phyloP scores from a whole-genome alignment of 2,797 vertebrate species.

The Gorsachius magnificus region DNA sequence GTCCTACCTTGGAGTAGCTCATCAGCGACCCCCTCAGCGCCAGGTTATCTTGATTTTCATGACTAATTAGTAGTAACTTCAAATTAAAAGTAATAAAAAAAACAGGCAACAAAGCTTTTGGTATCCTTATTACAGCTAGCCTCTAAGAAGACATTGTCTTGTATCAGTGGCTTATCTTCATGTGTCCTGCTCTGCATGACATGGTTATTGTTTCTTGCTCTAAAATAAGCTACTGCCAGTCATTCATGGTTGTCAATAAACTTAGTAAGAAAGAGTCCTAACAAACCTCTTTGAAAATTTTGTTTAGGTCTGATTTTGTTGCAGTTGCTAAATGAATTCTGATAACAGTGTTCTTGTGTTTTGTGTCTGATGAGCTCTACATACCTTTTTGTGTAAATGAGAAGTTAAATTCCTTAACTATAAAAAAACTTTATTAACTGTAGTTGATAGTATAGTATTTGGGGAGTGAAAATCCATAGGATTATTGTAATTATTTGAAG shows the following conservation, averaged over 20 bases:
- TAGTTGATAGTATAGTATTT: not conserved
- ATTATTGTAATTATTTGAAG: not conserved
- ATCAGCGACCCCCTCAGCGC: slow-evolving; percentile 95
- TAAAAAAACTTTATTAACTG: not conserved
- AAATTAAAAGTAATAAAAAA: not conserved
- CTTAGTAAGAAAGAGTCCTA: not conserved
- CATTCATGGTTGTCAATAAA: not conserved
- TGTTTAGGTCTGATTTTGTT: not conserved
- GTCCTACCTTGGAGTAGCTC: slow-evolving; percentile 91
- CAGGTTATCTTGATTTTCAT: slow-evolving; percentile 79
- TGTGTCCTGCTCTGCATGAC: not conserved
- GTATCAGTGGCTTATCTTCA: not conserved
- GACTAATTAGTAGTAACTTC: not conserved
- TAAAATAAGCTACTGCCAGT: not conserved
- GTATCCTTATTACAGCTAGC: not conserved
- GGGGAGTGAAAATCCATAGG: not conserved
- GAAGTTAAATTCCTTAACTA: not conserved
- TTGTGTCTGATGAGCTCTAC: not conserved
- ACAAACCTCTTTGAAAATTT: not conserved
- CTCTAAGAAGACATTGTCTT: not conserved
- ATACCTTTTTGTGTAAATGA: not conserved
- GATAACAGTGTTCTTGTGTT: not conserved
- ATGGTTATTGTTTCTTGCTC: not conserved
- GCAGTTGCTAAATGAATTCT: not conserved
- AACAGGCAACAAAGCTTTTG: not conserved